Percentiles rank a stretch among this genome's conserved stretches.
Conservation (phyloP, 2,797 vertebrate species). For the Tadarida brasiliensis region DNA sequence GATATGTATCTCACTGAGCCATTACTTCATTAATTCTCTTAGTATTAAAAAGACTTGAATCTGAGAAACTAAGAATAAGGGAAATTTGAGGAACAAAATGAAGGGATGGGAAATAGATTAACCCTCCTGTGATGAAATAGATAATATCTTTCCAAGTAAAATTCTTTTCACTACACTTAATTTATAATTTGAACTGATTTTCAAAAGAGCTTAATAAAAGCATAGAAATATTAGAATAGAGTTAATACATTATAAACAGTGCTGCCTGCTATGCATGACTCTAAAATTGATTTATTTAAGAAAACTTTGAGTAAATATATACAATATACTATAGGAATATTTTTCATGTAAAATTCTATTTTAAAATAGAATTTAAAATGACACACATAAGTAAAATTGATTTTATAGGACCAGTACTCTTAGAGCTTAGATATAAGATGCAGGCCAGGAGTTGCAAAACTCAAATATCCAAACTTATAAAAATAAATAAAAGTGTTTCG, state of each 20-base stretch:
- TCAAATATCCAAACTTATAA: not conserved
- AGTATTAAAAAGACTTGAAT: not conserved
- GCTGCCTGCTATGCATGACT: not conserved
- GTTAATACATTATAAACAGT: not conserved
- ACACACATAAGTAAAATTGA: not conserved
- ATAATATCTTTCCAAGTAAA: slow-evolving; percentile 55
- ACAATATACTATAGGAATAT: not conserved
- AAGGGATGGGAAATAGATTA: slow-evolving; percentile 29
- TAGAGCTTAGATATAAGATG: not conserved
- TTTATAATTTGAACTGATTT: slow-evolving; percentile 51
- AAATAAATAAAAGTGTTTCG: not conserved
- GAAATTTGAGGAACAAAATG: slow-evolving; percentile 40
- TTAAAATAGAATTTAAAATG: slow-evolving; percentile 2
- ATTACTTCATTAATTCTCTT: slow-evolving; percentile 54
- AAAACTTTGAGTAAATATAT: not conserved
- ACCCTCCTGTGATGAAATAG: not conserved
- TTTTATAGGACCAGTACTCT: not conserved
- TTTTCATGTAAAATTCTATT: not conserved
- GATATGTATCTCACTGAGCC: not conserved
- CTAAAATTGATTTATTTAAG: not conserved
- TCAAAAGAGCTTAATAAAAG: not conserved
- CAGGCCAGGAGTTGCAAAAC: not conserved
- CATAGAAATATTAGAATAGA: not conserved
- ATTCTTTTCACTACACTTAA: slow-evolving; percentile 19
- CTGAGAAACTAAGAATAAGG: slow-evolving; percentile 48